A percentile compares a stretch with the other conserved stretches of the same genome.
These are phyloP conservation scores for Zaprionus lineosus DNA, from an alignment of 2,888 invertebrate genomes.

Conservation along the genomic window DNA sequence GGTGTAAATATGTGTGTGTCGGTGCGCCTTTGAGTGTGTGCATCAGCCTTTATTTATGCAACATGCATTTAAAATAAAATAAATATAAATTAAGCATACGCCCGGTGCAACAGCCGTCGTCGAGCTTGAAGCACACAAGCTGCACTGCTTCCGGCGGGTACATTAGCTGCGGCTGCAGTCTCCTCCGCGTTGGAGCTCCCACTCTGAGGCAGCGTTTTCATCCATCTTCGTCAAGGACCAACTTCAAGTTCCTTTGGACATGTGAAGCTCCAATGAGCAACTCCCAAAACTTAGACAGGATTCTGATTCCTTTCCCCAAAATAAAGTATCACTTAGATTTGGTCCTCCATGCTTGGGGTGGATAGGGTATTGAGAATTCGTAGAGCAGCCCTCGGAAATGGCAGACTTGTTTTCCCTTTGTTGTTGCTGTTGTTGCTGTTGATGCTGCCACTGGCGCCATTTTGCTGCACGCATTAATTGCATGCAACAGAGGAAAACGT, in stretches of 20 bases:
- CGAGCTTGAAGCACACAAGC: conserved; percentile 19
- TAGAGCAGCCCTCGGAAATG: too few species aligned
- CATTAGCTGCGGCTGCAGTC: too few species aligned
- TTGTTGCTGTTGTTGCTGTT: conserved; percentile 1
- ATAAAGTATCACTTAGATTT: too few species aligned
- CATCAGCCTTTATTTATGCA: conserved; percentile 66
- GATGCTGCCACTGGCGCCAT: conserved; percentile 25
- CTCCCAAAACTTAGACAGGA: too few species aligned
- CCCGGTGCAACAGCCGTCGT: conserved; percentile 55
- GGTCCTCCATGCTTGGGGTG: too few species aligned
- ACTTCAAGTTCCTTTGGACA: too few species aligned
- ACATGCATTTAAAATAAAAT: conserved; percentile 75
- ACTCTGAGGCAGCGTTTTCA: too few species aligned
- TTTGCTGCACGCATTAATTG: conserved; percentile 66
- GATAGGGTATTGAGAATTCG: too few species aligned
- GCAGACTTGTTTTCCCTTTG: not conserved
- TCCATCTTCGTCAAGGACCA: too few species aligned
- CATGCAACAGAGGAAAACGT: conserved; percentile 54
- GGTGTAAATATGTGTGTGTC: conserved; percentile 14
- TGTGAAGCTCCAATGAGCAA: too few species aligned
- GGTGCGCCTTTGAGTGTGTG: conserved; percentile 29
- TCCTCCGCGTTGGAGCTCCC: too few species aligned
- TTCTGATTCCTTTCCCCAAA: too few species aligned
- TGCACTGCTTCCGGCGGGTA: conserved; percentile 14
- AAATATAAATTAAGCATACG: conserved; percentile 76